Evolutionary conservation across 2,113 vertebrate genomes (phyloP), one percentile per base, ranked within the genome.

Genomic region (Stigmatopora argus): DNA sequence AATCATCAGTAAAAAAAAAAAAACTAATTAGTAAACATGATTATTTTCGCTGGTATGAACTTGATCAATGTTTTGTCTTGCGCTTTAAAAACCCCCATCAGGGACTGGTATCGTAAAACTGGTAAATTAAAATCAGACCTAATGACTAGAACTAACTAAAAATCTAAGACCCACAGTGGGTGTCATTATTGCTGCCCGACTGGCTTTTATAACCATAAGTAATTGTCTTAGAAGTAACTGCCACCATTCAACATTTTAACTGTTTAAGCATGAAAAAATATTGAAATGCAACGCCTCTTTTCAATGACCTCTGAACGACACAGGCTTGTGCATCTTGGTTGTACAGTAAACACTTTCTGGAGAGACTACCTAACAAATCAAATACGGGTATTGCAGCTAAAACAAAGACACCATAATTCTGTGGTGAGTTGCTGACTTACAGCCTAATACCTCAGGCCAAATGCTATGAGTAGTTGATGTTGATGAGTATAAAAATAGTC

Each of bases 381-480:
- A 55, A 55, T 26, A 7, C 14, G 12, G 21, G 52, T 21, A 13
- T 23, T 61, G 14, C 21, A 45, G 12, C 59, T 19, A 61, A 1
- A 6, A 61, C 41, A 8, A 18, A 61, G 17, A 45, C 59, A 21
- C 13, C 12, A 15, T 21, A 12, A 45, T 61, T 41, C 41, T 61
- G 35, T 45, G 58, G 41, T 21, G 35, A 61, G 21, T 34, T 56
- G 38, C 19, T 21, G 53, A 56, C 38, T 61, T 34, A 45, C 7
- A 21, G 41, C 59, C 59, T 44, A 61, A 61, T 44, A 61, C 38
- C 58, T 44, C 58, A 61, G 38, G n/a, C 58, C 58, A 60, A 59
- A 60, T n/a, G 41, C 38, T 45, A 35, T 60, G 38, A 44, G n/a
- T 12, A 17, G n/a, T 21, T 60, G n/a, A n/a, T n/a, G 26, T 31